Evolutionary conservation across 2,113 vertebrate genomes (phyloP).

Genomic region (Otocyon megalotis): DNA sequence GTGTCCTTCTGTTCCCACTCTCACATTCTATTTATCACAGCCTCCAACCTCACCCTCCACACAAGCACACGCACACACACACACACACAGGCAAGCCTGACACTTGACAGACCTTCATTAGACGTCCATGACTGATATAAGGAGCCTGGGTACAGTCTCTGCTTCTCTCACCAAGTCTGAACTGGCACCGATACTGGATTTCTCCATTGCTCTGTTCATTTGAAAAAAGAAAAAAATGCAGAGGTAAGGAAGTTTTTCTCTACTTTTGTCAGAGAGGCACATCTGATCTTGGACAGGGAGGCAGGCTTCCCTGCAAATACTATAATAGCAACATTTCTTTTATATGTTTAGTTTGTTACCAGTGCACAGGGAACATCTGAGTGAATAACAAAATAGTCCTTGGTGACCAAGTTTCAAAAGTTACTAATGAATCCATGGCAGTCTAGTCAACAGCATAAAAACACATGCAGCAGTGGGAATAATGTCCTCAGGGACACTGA

Average conservation of each 20-base stretch:
- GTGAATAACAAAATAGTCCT: slow-evolving; percentile 35
- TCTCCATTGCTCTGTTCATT: background rate
- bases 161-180: background rate
- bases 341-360: slow-evolving; percentile 15
- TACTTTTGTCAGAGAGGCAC: background rate
- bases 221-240: background rate
- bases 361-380: background rate
- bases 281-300: background rate
- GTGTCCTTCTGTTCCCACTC: background rate
- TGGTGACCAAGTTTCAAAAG: slow-evolving; percentile 47
- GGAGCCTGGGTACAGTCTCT: background rate
- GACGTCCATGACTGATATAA: background rate
- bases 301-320: background rate
- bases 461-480: background rate
- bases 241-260: background rate
- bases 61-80: rapidly evolving
- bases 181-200: background rate
- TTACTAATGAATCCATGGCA: background rate
- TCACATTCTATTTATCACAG: background rate
- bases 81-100: background rate
- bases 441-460: slow-evolving; percentile 41
- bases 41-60: background rate
- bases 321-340: background rate
- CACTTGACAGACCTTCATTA: background rate
- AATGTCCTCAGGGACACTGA: slow-evolving; percentile 42